Base-by-base conservation (phyloP, 2,888 invertebrate genomes). In the Cremastobaeus sp. region DNA sequence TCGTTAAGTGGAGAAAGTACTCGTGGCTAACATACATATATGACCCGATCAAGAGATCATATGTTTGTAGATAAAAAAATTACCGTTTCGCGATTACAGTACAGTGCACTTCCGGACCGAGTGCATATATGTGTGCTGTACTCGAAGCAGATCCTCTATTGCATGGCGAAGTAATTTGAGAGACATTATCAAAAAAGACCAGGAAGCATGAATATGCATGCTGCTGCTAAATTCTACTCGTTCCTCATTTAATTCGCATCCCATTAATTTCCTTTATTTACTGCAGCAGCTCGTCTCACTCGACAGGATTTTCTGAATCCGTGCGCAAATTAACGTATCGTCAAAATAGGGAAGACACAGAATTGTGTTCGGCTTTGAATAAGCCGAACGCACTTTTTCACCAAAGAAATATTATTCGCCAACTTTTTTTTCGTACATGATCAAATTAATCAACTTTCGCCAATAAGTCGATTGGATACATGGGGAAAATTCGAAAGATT, bases 31-130 rank as follows among this genome's bases (percentile, higher is more conserved):
- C 74, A 34, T n/a, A n/a, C n/a, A n/a, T 70, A 70, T 74, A 70
- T 70, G 68, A 71, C 68, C 71, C 71, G 75, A 75, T 64, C 71
- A 68, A 32, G 71, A 75, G 75, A 75, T 75, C 75, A 71, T 71
- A 69, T 37, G 64, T 74, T 60, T 64, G 43, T 76, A 77, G 78
- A 79, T 79, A 78, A 80, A 78, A 78, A 78, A 72, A 79, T 79
- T 78, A 77, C 78, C 78, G 79, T 77, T 78, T 76, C 74, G 74
- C 76, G 77, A 76, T 78, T 76, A 59, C 74, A 76, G 76, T 74
- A 54, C 65, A 64, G 69, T 76, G 76, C 77, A 77, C 77, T 81
- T 81, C 80, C 80, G 80, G 78, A 75, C 78, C 76, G 74, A 77
- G 78, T 80, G 76, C 70, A n/a, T n/a, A n/a, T n/a, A n/a, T n/a